Evolutionary conservation across 2,113 vertebrate genomes (phyloP).

Genomic region (Seriola aureovittata): DNA sequence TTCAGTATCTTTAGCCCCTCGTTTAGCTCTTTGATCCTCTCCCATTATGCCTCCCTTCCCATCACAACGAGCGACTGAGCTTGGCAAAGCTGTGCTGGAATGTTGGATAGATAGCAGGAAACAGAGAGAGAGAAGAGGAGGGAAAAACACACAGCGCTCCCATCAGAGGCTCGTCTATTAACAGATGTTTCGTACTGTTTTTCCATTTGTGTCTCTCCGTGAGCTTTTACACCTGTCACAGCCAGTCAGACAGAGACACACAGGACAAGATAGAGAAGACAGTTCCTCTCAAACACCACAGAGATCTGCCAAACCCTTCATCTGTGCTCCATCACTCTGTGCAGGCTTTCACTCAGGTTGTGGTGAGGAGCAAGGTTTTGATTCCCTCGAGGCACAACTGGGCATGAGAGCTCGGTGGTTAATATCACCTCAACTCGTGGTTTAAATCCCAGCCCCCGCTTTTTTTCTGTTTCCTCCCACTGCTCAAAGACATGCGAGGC

Average conservation of each 20-base stretch:
- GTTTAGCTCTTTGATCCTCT: conserved; percentile 84
- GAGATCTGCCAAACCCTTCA: conserved; percentile 2
- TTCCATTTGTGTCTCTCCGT: background rate
- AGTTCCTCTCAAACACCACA: background rate
- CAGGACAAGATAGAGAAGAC: background rate
- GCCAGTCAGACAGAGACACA: conserved; percentile 1
- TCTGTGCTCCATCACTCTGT: conserved; percentile 5
- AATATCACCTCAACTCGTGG: conserved; percentile 10
- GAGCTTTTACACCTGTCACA: conserved; percentile 38
- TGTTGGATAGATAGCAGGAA: conserved; percentile 55
- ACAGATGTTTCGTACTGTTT: conserved; percentile 67
- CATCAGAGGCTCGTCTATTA: conserved; percentile 48
- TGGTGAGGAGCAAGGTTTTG: background rate
- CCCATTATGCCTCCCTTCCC: conserved; percentile 77
- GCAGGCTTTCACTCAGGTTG: conserved; percentile 1
- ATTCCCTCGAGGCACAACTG: conserved; percentile 3
- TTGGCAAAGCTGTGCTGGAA: conserved; percentile 77
- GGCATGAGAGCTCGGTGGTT: conserved; percentile 5
- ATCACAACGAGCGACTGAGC: conserved; percentile 62
- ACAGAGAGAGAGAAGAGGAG: conserved; percentile 9
- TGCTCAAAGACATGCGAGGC: conserved; percentile 1
- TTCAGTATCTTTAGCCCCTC: conserved; percentile 82
- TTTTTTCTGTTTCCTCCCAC: background rate
- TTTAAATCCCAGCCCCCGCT: conserved; percentile 17
- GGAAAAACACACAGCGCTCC: conserved; percentile 20